Evolutionary conservation across 1,140 invertebrate genomes (phyloP).

Genomic region (Drosophila aff.): DNA sequence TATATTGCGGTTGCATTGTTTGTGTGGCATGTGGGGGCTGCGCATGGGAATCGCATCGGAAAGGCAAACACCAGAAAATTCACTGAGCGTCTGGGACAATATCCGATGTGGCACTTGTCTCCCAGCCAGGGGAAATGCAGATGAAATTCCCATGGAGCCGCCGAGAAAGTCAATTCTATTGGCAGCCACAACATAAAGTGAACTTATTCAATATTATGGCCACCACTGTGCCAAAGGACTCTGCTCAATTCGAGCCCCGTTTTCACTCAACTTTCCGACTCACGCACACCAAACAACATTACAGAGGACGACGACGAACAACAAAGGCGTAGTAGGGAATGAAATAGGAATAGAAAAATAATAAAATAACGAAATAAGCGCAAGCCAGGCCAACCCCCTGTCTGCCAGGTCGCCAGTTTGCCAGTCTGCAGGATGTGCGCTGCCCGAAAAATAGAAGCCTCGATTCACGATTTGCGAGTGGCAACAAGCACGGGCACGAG

Average conservation of each 20-base stretch:
- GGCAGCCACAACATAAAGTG: constrained; percentile 15
- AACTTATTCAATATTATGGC: constrained; percentile 34
- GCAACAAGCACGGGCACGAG: constrained; percentile 47
- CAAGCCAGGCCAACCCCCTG: constrained; percentile 62
- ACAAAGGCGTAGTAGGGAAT: constrained; percentile 67
- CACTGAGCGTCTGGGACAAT: constrained; percentile 8
- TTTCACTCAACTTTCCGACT: constrained; percentile 47
- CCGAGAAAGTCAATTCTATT: not conserved
- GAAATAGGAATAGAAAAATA: constrained; percentile 80
- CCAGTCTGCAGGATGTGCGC: constrained; percentile 27
- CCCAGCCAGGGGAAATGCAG: constrained; percentile 62
- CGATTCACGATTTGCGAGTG: constrained; percentile 61
- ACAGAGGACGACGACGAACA: constrained; percentile 62
- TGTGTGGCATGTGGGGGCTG: not conserved
- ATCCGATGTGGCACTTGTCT: constrained; percentile 48
- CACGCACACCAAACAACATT: constrained; percentile 25
- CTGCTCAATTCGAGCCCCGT: constrained; percentile 7
- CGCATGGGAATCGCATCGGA: not conserved
- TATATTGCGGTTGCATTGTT: constrained; percentile 15
- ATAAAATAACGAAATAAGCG: constrained; percentile 79
- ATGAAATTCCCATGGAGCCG: constrained; percentile 29
- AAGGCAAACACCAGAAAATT: constrained; percentile 1
- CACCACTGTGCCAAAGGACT: constrained; percentile 36
- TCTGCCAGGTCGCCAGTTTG: constrained; percentile 32
- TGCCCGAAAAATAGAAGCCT: constrained; percentile 66